phyloP scores from a whole-genome alignment of 2,888 invertebrate genomes.

The Eupeodes luniger region DNA sequence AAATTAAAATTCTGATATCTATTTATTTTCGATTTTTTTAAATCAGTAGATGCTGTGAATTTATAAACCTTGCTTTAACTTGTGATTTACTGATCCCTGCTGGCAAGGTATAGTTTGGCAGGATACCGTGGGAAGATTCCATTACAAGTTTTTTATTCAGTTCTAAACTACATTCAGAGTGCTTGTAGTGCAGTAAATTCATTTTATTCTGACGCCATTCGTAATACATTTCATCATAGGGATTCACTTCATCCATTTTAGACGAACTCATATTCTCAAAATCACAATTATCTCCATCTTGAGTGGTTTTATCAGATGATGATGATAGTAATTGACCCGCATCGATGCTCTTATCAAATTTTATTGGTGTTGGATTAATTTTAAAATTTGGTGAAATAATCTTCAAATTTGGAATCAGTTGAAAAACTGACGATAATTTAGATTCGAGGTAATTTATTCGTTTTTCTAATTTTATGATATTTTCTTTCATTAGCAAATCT shows the following conservation, averaged over 20 bases:
- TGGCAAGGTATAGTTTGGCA: conserved; percentile 35
- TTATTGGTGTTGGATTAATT: conserved; percentile 27
- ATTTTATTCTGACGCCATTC: conserved; percentile 64
- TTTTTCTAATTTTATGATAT: conserved; percentile 46
- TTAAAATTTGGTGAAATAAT: conserved; percentile 43
- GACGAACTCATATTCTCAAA: neutral
- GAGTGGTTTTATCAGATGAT: neutral
- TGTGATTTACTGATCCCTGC: neutral
- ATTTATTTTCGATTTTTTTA: neutral
- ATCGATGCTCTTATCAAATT: conserved; percentile 14
- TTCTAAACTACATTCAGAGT: conserved; percentile 39
- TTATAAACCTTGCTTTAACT: conserved; percentile 43
- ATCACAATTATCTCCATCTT: neutral
- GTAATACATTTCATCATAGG: conserved; percentile 67
- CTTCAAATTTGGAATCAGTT: conserved; percentile 40
- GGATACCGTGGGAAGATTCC: conserved; percentile 37
- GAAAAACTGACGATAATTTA: conserved; percentile 34
- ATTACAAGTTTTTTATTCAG: conserved; percentile 47
- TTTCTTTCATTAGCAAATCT: conserved; percentile 14
- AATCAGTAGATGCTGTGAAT: conserved; percentile 40
- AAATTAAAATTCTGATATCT: no score
- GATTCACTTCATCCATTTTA: conserved; percentile 13
- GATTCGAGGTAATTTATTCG: conserved; percentile 46
- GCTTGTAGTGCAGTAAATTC: conserved; percentile 54
- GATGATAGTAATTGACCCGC: neutral